Evolutionary conservation across 2,113 vertebrate species (phyloP).

Genomic region (Alethe diademata): DNA sequence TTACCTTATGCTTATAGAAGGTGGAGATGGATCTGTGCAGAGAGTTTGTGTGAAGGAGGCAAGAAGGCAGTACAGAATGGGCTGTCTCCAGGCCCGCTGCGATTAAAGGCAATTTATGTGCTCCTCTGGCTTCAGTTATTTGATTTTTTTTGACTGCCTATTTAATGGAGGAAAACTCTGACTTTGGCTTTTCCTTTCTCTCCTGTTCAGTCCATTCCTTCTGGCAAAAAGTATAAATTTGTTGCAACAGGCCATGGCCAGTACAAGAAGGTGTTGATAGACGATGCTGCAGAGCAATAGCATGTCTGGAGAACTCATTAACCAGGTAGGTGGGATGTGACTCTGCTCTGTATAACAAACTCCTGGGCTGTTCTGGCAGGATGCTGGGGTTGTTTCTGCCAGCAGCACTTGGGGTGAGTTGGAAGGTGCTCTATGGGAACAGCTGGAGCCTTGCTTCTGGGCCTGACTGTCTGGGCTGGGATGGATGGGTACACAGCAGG

Average conservation of each 20-base stretch:
- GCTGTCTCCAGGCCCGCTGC: not conserved
- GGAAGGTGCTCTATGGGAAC: not conserved
- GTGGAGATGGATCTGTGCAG: not conserved
- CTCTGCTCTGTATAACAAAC: not conserved
- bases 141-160: not conserved
- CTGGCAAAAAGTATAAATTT: constrained; percentile 85
- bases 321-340: constrained; percentile 45
- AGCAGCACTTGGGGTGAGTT: not conserved
- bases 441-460: not conserved
- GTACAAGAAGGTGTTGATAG: constrained; percentile 86
- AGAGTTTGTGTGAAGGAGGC: not conserved
- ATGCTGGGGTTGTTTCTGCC: not conserved
- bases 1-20: rapidly evolving
- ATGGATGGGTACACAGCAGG: not conserved
- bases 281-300: constrained; percentile 61
- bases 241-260: constrained; percentile 88
- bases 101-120: not conserved
- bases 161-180: not conserved
- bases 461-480: not conserved
- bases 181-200: not conserved
- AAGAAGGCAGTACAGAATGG: not conserved
- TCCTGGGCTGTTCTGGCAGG: not conserved
- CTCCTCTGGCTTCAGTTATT: not conserved
- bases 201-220: constrained; percentile 65
- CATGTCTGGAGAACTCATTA: not conserved